Evolutionary conservation across 1,140 invertebrate species (phyloP).

Genomic region (Caerostris darwini): DNA sequence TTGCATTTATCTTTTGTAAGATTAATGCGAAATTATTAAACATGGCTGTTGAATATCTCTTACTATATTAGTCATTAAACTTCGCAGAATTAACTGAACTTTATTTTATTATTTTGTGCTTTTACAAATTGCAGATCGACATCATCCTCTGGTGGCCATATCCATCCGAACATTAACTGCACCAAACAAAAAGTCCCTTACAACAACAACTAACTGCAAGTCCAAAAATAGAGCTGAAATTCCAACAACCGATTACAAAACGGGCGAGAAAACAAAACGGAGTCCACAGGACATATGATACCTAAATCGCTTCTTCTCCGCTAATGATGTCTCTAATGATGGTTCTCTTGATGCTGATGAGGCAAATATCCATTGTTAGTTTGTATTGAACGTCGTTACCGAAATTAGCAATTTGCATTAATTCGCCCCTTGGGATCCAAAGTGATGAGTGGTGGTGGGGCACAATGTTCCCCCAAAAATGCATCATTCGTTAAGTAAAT

Average conservation of each 20-base stretch:
- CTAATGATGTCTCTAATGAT: constrained; percentile 61
- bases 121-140: too few relatives aligned
- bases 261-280: constrained; percentile 22
- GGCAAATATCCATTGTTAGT: constrained; percentile 51
- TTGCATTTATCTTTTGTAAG: too few relatives aligned
- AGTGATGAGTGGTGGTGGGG: constrained; percentile 7
- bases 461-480: constrained; percentile 32
- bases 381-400: constrained; percentile 55
- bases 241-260: constrained; percentile 13
- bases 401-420: constrained; percentile 53
- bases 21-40: too few relatives aligned
- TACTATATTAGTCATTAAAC: too few relatives aligned
- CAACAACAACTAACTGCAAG: not conserved
- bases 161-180: not conserved
- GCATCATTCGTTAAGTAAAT: constrained; percentile 43
- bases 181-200: not conserved
- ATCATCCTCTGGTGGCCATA: too few relatives aligned
- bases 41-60: too few relatives aligned
- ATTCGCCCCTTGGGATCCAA: constrained; percentile 40
- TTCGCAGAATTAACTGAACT: too few relatives aligned
- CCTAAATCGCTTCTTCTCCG: not conserved
- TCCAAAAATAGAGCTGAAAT: constrained; percentile 38
- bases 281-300: not conserved
- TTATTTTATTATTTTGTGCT: too few relatives aligned
- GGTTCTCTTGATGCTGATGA: constrained; percentile 47